These are phyloP conservation scores for Metopia argyrocephala DNA, from an alignment of 2,888 invertebrate genomes.

Conservation along the genomic window DNA sequence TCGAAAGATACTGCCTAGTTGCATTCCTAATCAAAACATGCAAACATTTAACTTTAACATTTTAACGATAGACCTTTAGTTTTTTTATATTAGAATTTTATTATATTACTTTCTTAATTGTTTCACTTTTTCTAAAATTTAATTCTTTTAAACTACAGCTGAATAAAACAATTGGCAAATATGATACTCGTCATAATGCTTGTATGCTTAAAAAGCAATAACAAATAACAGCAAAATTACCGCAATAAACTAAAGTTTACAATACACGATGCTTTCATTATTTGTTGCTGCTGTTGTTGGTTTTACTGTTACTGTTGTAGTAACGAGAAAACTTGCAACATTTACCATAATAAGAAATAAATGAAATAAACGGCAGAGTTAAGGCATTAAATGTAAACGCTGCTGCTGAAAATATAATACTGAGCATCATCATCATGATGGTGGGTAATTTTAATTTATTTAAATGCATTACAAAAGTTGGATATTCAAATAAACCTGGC, in stretches of 20 bases:
- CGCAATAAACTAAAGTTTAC: conserved; percentile 52
- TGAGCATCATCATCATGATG: conserved; percentile 10
- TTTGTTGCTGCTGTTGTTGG: neutral
- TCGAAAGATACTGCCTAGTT: no score
- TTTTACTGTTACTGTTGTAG: conserved; percentile 21
- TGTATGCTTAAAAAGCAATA: conserved; percentile 3
- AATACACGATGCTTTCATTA: conserved; percentile 13
- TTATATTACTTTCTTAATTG: no score
- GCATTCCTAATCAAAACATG: no score
- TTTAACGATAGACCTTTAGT: no score
- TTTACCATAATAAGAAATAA: conserved; percentile 21
- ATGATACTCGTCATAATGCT: no score
- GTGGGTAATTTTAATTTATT: neutral
- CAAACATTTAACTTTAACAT: no score
- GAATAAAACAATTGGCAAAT: conserved; percentile 1
- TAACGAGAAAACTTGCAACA: conserved; percentile 8
- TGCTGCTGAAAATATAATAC: neutral
- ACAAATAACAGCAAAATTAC: conserved; percentile 52
- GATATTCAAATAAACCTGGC: neutral
- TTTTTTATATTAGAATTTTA: no score
- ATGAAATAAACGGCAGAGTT: conserved; percentile 21
- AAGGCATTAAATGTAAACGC: conserved; percentile 20
- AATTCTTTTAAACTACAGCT: conserved; percentile 18
- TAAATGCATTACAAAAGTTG: conserved; percentile 20
- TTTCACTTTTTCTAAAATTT: neutral